Percentiles rank a stretch among this genome's conserved stretches.
Evolutionary conservation across 2,113 vertebrate species (phyloP).

Genomic region (Desmodus rotundus): DNA sequence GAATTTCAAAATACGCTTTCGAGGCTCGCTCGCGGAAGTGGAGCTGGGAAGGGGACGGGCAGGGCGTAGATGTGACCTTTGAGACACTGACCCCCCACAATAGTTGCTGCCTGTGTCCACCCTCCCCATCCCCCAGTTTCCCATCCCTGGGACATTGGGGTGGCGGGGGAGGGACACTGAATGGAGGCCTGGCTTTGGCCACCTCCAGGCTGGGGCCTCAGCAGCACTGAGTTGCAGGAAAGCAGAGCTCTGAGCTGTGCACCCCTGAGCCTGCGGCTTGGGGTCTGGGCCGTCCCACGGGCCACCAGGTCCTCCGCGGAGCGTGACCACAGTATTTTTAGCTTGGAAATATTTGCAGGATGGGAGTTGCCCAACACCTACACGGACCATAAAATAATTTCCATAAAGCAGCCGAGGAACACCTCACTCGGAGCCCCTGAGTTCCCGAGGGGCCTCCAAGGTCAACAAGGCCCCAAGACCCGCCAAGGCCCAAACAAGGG

Average conservation of each 20-base stretch:
- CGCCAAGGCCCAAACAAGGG: neutral
- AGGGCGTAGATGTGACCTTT: accelerated
- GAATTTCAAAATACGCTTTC: neutral
- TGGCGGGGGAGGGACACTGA: accelerated
- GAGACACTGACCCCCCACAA: accelerated
- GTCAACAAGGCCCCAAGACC: neutral
- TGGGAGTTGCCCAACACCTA: constrained; percentile 40
- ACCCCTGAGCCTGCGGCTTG: too few species aligned
- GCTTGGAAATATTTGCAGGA: constrained; percentile 41
- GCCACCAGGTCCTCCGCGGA: neutral
- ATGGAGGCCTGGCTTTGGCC: neutral
- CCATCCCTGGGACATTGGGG: too few species aligned
- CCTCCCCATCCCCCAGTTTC: accelerated
- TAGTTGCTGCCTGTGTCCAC: accelerated
- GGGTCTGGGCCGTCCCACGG: accelerated
- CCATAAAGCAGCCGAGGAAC: neutral
- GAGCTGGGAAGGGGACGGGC: neutral
- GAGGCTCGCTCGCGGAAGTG: accelerated
- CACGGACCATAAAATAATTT: neutral
- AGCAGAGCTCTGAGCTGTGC: accelerated
- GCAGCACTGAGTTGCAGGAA: neutral
- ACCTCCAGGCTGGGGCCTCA: accelerated
- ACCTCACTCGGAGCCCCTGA: neutral
- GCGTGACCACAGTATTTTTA: neutral
- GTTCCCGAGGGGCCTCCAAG: neutral